phyloP scores from a whole-genome alignment of 92 coral and sea anemone species.

The Heliopora coerulea region DNA sequence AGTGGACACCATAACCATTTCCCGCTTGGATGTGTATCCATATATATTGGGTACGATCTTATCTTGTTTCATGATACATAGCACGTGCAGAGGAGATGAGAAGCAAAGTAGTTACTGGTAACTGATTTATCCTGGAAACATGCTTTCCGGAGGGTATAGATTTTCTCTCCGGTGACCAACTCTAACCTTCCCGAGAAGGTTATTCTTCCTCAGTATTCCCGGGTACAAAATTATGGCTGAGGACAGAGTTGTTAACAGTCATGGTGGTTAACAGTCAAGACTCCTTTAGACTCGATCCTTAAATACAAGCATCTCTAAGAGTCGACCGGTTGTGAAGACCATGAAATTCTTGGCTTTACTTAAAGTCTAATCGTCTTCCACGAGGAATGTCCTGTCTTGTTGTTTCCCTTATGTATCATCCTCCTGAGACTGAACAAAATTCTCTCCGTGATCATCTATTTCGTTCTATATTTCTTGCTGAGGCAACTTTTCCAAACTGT shows the following conservation, averaged over 20 bases:
- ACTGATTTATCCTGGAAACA: too few relatives aligned
- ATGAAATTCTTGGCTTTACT: constrained; percentile 42
- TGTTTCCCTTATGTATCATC: constrained; percentile 46
- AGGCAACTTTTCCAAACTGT: constrained; percentile 52
- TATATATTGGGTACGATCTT: too few relatives aligned
- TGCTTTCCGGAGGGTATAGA: too few relatives aligned
- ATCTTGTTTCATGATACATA: too few relatives aligned
- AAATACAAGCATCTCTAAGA: constrained; percentile 38
- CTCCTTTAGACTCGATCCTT: background rate
- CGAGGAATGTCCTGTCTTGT: constrained; percentile 18
- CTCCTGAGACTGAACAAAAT: constrained; percentile 32
- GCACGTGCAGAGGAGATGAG: too few relatives aligned
- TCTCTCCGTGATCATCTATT: constrained; percentile 47
- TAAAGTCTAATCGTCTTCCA: constrained; percentile 47
- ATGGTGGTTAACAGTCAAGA: constrained; percentile 48
- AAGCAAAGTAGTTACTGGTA: too few relatives aligned
- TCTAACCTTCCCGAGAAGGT: too few relatives aligned
- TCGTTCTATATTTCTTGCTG: constrained; percentile 45
- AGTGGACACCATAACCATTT: too few relatives aligned
- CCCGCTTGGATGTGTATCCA: too few relatives aligned
- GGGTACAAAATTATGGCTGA: background rate
- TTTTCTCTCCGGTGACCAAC: too few relatives aligned
- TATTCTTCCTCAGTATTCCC: constrained; percentile 22
- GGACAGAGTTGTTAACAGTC: constrained; percentile 42
- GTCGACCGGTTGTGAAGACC: constrained; percentile 31